Conservation (phyloP, 2,888 invertebrate species). For the Macaria notata region DNA sequence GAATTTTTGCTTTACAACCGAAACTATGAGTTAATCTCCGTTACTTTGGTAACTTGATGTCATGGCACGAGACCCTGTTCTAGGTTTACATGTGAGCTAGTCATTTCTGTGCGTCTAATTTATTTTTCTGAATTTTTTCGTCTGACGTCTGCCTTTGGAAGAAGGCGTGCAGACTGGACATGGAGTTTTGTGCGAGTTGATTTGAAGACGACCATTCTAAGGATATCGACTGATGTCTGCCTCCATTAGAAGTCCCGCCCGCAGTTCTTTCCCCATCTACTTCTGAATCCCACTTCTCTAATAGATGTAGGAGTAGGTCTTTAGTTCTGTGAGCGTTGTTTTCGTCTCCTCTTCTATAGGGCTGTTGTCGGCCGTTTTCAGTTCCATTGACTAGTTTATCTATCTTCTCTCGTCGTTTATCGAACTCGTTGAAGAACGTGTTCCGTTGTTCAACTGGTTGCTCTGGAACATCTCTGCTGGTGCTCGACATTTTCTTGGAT, state of each 20-base stretch:
- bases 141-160: constrained; percentile 85
- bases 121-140: constrained; percentile 70
- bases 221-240: constrained; percentile 87
- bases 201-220: constrained; percentile 89
- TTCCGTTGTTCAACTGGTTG: constrained; percentile 83
- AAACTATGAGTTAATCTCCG: constrained; percentile 57
- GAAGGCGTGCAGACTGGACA: constrained; percentile 91
- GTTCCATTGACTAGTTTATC: constrained; percentile 69
- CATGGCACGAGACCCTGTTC: constrained; percentile 68
- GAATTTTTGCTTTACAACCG: constrained; percentile 59
- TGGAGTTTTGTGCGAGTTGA: constrained; percentile 88
- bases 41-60: constrained; percentile 74
- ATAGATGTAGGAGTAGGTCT: constrained; percentile 87
- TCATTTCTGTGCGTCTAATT: constrained; percentile 58
- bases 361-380: constrained; percentile 67
- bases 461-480: constrained; percentile 88
- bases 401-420: constrained; percentile 69
- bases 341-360: constrained; percentile 77
- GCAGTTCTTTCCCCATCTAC: constrained; percentile 74
- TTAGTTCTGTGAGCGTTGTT: constrained; percentile 87
- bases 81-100: constrained; percentile 23
- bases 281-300: constrained; percentile 88
- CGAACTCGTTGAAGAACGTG: constrained; percentile 77
- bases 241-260: constrained; percentile 73
- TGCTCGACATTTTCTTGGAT: constrained; percentile 85